These are phyloP conservation scores for Rotaria socialis DNA, from an alignment of 2,888 invertebrate genomes.

Conservation along the genomic window DNA sequence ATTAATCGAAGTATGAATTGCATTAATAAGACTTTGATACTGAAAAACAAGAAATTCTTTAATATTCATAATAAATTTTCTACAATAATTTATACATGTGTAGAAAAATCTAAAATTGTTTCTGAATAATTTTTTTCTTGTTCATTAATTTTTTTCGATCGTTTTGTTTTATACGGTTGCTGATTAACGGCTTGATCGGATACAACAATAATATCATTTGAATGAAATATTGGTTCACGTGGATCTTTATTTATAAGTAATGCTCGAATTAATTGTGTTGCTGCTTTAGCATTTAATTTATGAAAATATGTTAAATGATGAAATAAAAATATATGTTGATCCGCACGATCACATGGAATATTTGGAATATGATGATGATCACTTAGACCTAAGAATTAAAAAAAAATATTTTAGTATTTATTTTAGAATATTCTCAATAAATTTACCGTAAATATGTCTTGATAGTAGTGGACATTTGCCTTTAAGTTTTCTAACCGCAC, in stretches of 20 bases:
- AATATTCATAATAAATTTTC: neutral
- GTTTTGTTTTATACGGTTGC: neutral
- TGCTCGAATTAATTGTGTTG: conserved; percentile 27
- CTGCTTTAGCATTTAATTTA: conserved; percentile 33
- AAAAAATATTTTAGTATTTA: neutral
- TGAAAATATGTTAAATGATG: conserved; percentile 35
- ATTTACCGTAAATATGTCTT: conserved; percentile 22
- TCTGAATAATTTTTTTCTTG: neutral
- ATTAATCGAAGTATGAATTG: neutral
- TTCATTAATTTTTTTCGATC: too few species aligned
- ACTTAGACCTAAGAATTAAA: neutral
- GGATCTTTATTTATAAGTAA: conserved; percentile 15
- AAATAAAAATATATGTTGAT: conserved; percentile 33
- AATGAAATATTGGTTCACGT: conserved; percentile 15
- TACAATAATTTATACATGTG: neutral
- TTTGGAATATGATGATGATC: conserved; percentile 32
- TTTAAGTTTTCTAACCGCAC: conserved; percentile 16
- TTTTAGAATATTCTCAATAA: neutral
- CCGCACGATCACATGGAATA: conserved; percentile 27
- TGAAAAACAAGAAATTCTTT: neutral
- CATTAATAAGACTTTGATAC: conserved; percentile 5
- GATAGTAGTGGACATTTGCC: conserved; percentile 22
- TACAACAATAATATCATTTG: neutral
- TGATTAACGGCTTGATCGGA: neutral
- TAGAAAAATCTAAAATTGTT: neutral